Base-by-base conservation (phyloP, 2,888 invertebrate species). In the Tethea ocularis region DNA sequence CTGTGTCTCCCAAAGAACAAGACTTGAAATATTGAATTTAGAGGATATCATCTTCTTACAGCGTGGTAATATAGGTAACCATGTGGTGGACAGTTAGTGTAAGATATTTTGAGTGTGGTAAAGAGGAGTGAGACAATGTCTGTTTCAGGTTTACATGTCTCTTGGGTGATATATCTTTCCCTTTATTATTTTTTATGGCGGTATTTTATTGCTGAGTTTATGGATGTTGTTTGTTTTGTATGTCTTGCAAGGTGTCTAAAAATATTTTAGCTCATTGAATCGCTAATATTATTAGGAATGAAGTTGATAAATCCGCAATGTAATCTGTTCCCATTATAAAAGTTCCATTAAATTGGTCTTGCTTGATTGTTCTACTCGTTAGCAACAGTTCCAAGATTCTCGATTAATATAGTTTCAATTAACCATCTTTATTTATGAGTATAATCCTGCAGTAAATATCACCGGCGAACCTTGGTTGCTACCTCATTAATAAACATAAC, bases 391-490 rank as follows among this genome's bases (percentile, higher is more conserved):
- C 63, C 64, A 61, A 63, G 56, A 41, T 46, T 20, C 20, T 46
- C 36, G 33, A 59, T 72, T 70, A 68, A 74, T 75, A 72, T 61
- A 60, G 69, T 77, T 79, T 75, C 77, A 80, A 79, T 80, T 76
- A 80, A 75, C 76, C 67, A 82, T 82, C 75, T 84, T 82, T 83
- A 84, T 86, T 84, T 82, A 84, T 84, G 80, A 80, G 75, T 61
- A 71, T 77, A 77, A 83, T 80, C 79, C 78, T 72, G 82, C 82
- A 78, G 81, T 86, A 86, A 87, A 86, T 87, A 85, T 83, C 71
- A 78, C 46, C 46, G 46, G 5, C 7, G 17, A 41, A 46, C 46
- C 17, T 68, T 75, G 70, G 68, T 67, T 66, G 65, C 69, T 71
- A 67, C 58, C 77, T 81, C 80, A 80, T 82, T 83, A 81, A 83